Conservation (phyloP, 1,140 invertebrate species). For the Lutraria rhynchaena region DNA sequence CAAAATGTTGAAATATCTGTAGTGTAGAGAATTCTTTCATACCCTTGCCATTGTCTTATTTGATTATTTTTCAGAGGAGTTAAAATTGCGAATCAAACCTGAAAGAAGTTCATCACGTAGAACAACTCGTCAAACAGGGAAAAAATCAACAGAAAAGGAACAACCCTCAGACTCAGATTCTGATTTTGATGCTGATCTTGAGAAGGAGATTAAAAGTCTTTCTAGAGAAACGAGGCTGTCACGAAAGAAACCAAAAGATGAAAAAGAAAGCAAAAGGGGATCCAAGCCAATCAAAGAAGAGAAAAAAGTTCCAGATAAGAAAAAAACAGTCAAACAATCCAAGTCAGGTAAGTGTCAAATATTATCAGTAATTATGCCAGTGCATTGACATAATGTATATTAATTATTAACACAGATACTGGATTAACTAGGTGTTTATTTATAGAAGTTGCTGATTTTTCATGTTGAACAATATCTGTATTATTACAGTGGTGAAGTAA, state of each 20-base stretch:
- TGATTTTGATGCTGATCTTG: constrained; percentile 51
- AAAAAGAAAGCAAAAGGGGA: constrained; percentile 8
- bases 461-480: too few relatives aligned
- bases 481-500: too few relatives aligned
- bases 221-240: constrained; percentile 47
- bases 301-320: constrained; percentile 7
- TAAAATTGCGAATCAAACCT: too few relatives aligned
- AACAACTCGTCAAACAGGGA: background rate
- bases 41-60: too few relatives aligned
- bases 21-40: too few relatives aligned
- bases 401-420: too few relatives aligned
- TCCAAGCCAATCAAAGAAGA: background rate
- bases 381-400: too few relatives aligned
- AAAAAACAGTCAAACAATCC: constrained; percentile 8
- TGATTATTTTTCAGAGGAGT: background rate
- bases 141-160: constrained; percentile 29
- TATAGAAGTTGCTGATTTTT: too few relatives aligned
- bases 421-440: too few relatives aligned
- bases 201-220: constrained; percentile 52
- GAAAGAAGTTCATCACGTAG: constrained; percentile 2
- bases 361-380: too few relatives aligned
- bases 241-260: constrained; percentile 30
- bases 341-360: too few relatives aligned
- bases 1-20: too few relatives aligned
- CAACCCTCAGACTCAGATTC: constrained; percentile 34